Evolutionary conservation across 1,140 invertebrate species (phyloP).

Genomic region (Pogonomyrmex californicus): DNA sequence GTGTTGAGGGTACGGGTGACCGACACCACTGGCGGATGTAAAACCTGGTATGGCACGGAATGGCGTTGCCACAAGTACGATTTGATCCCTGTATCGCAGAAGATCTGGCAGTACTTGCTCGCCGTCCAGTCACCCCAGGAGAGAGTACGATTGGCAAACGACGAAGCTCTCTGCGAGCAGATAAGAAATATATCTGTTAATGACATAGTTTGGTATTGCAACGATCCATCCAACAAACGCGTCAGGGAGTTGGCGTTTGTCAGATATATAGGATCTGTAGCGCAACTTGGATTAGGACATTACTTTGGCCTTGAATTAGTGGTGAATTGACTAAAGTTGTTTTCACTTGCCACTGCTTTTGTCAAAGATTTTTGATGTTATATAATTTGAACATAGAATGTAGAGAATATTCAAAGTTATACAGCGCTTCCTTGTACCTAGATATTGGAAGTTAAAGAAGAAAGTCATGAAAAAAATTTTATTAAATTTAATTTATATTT

Average conservation of each 20-base stretch:
- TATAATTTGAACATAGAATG: conserved; percentile 6
- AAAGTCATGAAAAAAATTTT: conserved; percentile 1
- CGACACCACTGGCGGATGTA: conserved; percentile 67
- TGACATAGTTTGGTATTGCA: conserved; percentile 76
- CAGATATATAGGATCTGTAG: conserved; percentile 87
- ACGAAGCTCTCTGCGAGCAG: conserved; percentile 84
- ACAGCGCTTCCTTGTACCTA: conserved; percentile 1
- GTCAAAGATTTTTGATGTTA: conserved; percentile 17
- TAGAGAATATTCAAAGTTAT: background rate
- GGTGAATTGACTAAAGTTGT: conserved; percentile 82
- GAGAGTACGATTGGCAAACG: conserved; percentile 85
- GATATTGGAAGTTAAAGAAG: background rate
- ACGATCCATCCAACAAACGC: conserved; percentile 45
- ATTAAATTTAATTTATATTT: background rate
- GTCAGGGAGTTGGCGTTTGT: conserved; percentile 82
- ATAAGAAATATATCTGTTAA: conserved; percentile 82
- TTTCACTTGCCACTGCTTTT: conserved; percentile 12
- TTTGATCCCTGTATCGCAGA: conserved; percentile 79
- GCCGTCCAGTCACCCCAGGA: conserved; percentile 85
- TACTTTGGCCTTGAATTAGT: conserved; percentile 88
- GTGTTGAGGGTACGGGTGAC: conserved; percentile 73
- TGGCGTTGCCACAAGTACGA: conserved; percentile 81
- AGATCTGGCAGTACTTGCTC: conserved; percentile 86
- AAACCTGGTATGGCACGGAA: conserved; percentile 80
- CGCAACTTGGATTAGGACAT: conserved; percentile 86